Conservation (phyloP, 1,140 invertebrate genomes). For the Nomia melanderi region DNA sequence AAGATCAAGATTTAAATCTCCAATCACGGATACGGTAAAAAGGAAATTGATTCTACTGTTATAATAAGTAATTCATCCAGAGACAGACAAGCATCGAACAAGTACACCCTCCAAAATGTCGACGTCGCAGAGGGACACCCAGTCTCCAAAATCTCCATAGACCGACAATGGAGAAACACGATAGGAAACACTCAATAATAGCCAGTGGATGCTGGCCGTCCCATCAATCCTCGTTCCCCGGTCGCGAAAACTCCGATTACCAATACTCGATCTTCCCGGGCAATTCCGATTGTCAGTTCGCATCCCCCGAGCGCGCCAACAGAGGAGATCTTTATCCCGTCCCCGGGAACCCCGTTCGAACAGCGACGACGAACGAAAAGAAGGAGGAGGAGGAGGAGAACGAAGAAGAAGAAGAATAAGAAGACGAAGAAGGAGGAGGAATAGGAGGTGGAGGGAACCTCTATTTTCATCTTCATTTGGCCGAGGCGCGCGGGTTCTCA, state of each 20-base stretch:
- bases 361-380: neutral
- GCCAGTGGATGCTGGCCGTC: neutral
- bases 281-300: slow-evolving; percentile 1
- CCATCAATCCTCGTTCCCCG: neutral
- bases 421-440: no score
- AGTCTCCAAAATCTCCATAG: neutral
- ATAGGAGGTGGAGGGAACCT: neutral
- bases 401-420: neutral
- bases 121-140: no score
- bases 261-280: neutral
- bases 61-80: no score
- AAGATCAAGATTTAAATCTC: no score
- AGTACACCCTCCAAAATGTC: no score
- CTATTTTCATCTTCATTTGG: slow-evolving; percentile 41
- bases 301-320: neutral
- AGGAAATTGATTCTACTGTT: no score
- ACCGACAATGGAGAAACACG: neutral
- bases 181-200: slow-evolving; percentile 3
- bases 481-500: slow-evolving; percentile 13
- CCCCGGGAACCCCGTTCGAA: neutral
- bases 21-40: no score
- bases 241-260: neutral
- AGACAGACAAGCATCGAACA: no score
- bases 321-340: slow-evolving; percentile 35
- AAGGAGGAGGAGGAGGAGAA: neutral